A percentile compares a stretch with the other conserved stretches of the same genome.
Conservation (phyloP, 2,797 vertebrate species). For the Triplophysa yarkandensis region DNA sequence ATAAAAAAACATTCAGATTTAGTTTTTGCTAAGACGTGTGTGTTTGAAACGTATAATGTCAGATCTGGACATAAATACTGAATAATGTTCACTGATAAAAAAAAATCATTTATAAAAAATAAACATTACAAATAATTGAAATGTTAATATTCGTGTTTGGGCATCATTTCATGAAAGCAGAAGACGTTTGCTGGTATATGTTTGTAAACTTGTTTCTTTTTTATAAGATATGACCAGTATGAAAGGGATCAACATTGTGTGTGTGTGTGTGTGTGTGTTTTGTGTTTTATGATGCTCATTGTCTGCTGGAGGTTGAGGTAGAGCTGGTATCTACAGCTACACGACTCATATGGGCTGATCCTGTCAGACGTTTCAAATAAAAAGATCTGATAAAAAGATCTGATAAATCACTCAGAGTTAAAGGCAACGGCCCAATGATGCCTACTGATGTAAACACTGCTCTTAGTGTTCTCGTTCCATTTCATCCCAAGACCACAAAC, state of each 20-base stretch:
- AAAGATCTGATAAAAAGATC: background rate
- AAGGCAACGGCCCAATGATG: background rate
- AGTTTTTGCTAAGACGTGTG: background rate
- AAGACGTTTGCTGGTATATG: background rate
- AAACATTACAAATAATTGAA: background rate
- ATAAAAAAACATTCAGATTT: background rate
- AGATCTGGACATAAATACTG: too few relatives aligned
- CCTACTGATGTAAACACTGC: background rate
- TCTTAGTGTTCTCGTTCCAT: background rate
- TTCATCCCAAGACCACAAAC: background rate
- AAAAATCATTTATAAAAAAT: background rate
- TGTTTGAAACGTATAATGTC: background rate
- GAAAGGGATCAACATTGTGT: too few relatives aligned
- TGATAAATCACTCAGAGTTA: background rate
- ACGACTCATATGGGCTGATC: background rate
- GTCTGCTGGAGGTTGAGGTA: conserved; percentile 4
- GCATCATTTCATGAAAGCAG: too few relatives aligned
- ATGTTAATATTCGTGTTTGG: background rate
- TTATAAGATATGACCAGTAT: background rate
- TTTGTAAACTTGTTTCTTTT: background rate
- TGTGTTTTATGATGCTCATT: background rate
- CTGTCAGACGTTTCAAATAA: background rate
- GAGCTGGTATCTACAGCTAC: conserved; percentile 2
- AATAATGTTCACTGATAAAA: too few relatives aligned
- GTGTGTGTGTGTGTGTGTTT: background rate